Conservation (phyloP, 2,888 invertebrate species). For the Blera fallax region DNA sequence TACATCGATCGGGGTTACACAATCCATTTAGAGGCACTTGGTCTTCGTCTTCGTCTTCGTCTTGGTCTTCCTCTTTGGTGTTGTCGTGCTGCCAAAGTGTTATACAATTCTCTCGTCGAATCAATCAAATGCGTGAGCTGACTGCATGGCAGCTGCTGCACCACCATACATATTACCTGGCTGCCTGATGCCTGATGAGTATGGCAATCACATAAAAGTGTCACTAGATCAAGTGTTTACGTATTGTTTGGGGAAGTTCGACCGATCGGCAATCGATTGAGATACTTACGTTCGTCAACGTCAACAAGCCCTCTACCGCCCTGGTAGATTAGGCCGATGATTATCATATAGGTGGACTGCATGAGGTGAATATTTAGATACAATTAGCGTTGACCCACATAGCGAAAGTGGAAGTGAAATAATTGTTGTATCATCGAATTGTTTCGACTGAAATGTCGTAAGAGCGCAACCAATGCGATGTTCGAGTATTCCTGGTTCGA, state of each 20-base stretch:
- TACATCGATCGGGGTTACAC: conserved; percentile 30
- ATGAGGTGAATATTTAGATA: conserved; percentile 59
- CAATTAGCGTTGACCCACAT: conserved; percentile 66
- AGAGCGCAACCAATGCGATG: background rate
- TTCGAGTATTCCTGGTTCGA: conserved; percentile 59
- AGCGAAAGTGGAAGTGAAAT: conserved; percentile 69
- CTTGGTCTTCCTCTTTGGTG: conserved; percentile 37
- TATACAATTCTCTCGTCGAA: conserved; percentile 40
- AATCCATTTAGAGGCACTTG: conserved; percentile 30
- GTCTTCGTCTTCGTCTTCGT: background rate
- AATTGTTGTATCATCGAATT: conserved; percentile 57
- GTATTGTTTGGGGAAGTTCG: conserved; percentile 39
- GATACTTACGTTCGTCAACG: conserved; percentile 3
- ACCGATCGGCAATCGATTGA: conserved; percentile 25
- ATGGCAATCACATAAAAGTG: conserved; percentile 70
- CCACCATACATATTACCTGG: background rate
- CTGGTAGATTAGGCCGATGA: conserved; percentile 16
- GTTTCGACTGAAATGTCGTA: conserved; percentile 34
- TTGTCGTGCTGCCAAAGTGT: conserved; percentile 48
- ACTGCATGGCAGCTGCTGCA: conserved; percentile 12
- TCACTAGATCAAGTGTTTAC: conserved; percentile 69
- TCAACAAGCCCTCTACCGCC: background rate
- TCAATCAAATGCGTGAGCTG: conserved; percentile 54
- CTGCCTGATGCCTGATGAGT: background rate
- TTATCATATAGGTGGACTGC: background rate